A percentile compares a stretch with the other conserved stretches of the same genome.
phyloP scores from a whole-genome alignment of 2,888 invertebrate species.

The Philereme vetulata region DNA sequence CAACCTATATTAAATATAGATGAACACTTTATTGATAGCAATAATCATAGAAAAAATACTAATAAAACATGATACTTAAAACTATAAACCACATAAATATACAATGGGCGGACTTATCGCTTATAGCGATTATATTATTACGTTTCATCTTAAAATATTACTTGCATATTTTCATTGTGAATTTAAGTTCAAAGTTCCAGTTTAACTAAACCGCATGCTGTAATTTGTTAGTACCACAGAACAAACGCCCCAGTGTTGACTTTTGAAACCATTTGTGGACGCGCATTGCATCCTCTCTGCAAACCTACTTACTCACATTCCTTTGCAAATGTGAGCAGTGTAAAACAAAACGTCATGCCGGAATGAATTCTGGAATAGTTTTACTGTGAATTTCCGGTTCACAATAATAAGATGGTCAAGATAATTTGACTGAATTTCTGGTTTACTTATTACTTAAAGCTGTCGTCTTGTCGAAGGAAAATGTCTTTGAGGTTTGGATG shows the following conservation, averaged over 20 bases:
- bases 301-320: conserved; percentile 54
- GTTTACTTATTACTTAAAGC: conserved; percentile 16
- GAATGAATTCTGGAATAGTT: conserved; percentile 25
- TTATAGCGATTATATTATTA: too few relatives aligned
- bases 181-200: conserved; percentile 38
- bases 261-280: conserved; percentile 53
- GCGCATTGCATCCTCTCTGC: conserved; percentile 46
- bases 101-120: too few relatives aligned
- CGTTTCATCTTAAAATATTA: too few relatives aligned
- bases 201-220: conserved; percentile 44
- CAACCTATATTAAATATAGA: too few relatives aligned
- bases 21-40: too few relatives aligned
- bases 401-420: conserved; percentile 21
- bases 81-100: too few relatives aligned
- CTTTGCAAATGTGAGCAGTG: conserved; percentile 48
- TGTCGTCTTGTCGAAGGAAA: conserved; percentile 13
- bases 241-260: conserved; percentile 50
- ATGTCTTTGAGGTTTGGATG: background rate
- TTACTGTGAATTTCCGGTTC: conserved; percentile 18
- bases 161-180: conserved; percentile 29
- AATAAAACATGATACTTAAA: too few relatives aligned
- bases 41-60: too few relatives aligned
- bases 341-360: conserved; percentile 39
- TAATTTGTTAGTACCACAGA: conserved; percentile 53
- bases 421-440: conserved; percentile 10